Conservation (phyloP, 1,140 invertebrate species). For the Aporrectodea caliginosa region DNA sequence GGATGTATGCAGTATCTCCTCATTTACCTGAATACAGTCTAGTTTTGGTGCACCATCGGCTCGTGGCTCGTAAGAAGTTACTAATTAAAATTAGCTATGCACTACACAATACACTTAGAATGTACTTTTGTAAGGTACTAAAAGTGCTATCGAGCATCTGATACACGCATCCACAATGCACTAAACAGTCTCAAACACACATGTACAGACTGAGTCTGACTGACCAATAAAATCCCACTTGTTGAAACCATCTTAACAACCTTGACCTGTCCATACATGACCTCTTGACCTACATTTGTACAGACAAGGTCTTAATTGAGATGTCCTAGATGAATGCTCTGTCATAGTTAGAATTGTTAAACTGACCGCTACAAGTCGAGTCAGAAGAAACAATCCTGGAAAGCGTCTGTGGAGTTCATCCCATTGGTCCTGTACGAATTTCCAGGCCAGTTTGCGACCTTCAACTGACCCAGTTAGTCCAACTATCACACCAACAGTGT, state of each 20-base stretch:
- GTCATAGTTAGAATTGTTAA: background rate
- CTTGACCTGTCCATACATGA: constrained; percentile 74
- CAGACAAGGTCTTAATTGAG: constrained; percentile 34
- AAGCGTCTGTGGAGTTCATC: constrained; percentile 70
- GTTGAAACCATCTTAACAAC: constrained; percentile 68
- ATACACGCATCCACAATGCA: too few relatives aligned
- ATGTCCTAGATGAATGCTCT: background rate
- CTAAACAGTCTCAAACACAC: too few relatives aligned
- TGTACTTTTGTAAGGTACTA: background rate
- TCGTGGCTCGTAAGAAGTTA: too few relatives aligned
- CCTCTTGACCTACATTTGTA: constrained; percentile 77
- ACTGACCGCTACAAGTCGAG: constrained; percentile 68
- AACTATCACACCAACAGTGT: constrained; percentile 81
- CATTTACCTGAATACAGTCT: background rate
- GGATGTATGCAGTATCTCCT: background rate
- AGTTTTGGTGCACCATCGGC: too few relatives aligned
- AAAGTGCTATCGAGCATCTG: too few relatives aligned
- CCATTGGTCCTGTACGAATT: constrained; percentile 85
- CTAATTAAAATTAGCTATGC: background rate
- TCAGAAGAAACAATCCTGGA: constrained; percentile 73
- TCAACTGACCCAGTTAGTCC: constrained; percentile 67
- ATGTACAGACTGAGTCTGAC: too few relatives aligned
- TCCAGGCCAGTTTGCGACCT: constrained; percentile 81
- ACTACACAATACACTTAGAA: background rate
- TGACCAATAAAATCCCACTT: background rate